These are phyloP conservation scores for Acanthosoma haemorrhoidale DNA, from an alignment of 2,888 invertebrate species.

Conservation along the genomic window DNA sequence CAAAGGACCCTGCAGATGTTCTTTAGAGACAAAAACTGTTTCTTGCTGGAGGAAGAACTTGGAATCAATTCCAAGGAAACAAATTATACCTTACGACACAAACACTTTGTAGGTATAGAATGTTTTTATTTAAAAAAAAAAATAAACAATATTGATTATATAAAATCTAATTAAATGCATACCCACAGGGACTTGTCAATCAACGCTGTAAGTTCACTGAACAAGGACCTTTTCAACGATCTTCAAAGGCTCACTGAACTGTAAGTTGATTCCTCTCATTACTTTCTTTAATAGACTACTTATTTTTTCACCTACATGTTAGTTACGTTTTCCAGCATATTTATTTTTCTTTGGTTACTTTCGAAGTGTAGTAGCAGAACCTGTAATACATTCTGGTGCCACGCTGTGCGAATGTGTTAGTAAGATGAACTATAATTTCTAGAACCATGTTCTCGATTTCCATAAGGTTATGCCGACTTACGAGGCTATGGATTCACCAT, in stretches of 20 bases:
- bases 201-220: slow-evolving; percentile 61
- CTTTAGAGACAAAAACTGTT: slow-evolving; percentile 57
- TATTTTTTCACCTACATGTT: too few species aligned
- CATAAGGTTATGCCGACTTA: too few species aligned
- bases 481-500: too few species aligned
- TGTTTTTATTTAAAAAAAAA: background rate
- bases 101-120: slow-evolving; percentile 50
- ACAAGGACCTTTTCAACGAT: slow-evolving; percentile 63
- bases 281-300: too few species aligned
- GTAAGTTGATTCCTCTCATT: too few species aligned
- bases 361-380: too few species aligned
- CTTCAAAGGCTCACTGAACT: slow-evolving; percentile 55
- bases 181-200: slow-evolving; percentile 62
- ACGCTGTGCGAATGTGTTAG: too few species aligned
- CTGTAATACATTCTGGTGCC: too few species aligned
- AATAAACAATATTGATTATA: background rate
- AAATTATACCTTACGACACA: slow-evolving; percentile 60
- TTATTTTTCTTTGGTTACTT: too few species aligned
- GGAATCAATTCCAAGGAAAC: slow-evolving; percentile 55
- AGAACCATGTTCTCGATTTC: too few species aligned
- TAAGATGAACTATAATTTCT: too few species aligned
- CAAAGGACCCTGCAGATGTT: slow-evolving; percentile 60
- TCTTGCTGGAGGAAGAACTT: slow-evolving; percentile 65
- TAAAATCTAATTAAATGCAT: background rate
- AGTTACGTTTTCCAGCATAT: too few species aligned